Percentiles rank a stretch among this genome's conserved stretches.
phyloP scores from a whole-genome alignment of 2,888 invertebrate species.

The Lomographa bimaculata region DNA sequence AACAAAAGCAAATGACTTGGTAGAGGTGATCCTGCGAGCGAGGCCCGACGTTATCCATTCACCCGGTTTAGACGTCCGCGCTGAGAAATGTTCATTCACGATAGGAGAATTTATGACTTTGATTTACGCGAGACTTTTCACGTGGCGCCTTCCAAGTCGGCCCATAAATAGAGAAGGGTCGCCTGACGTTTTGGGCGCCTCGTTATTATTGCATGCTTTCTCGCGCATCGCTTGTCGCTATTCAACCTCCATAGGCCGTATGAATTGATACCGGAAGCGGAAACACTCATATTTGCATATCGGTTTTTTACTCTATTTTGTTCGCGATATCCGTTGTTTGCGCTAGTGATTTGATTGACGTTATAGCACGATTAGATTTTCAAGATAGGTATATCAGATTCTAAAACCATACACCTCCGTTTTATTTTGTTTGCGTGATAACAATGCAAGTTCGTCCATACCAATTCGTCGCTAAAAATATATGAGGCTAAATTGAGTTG shows the following conservation, averaged over 20 bases:
- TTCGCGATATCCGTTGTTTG: constrained; percentile 29
- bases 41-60: constrained; percentile 81
- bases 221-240: constrained; percentile 59
- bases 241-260: constrained; percentile 57
- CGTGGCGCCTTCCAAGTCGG: constrained; percentile 62
- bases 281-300: constrained; percentile 66
- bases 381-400: too few species aligned
- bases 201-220: constrained; percentile 71
- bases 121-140: constrained; percentile 79
- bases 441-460: neutral
- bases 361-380: constrained; percentile 6
- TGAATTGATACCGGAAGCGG: constrained; percentile 64
- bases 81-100: constrained; percentile 83
- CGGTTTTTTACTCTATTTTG: constrained; percentile 48
- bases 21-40: constrained; percentile 79
- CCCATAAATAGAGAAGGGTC: constrained; percentile 76
- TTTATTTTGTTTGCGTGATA: neutral
- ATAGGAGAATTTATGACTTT: constrained; percentile 82
- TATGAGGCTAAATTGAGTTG: constrained; percentile 30
- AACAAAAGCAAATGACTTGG: constrained; percentile 83
- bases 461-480: constrained; percentile 3
- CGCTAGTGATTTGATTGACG: constrained; percentile 24
- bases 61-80: constrained; percentile 76
- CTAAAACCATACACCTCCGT: too few species aligned
- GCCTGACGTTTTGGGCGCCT: constrained; percentile 63